Conservation (phyloP, 1,140 invertebrate species). For the Tetramorium parvispinum region DNA sequence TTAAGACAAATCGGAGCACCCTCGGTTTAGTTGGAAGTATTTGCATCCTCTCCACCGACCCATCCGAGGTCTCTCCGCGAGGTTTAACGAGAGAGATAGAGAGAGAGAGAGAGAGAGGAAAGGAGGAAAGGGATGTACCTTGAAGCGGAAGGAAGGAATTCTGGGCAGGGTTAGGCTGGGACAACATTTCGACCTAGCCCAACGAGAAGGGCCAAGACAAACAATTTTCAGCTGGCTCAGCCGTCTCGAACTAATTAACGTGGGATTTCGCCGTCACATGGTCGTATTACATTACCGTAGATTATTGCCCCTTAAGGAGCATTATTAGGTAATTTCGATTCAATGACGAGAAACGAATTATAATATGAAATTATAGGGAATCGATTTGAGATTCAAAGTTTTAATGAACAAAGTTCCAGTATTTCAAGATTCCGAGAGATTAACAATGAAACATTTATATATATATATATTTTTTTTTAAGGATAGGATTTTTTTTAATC, state of each 20-base stretch:
- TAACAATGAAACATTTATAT: too few relatives aligned
- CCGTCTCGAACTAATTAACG: constrained; percentile 82
- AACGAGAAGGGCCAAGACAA: constrained; percentile 76
- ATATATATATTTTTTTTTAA: too few relatives aligned
- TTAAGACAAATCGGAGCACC: constrained; percentile 46
- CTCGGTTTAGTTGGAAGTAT: constrained; percentile 3
- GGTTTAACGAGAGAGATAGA: constrained; percentile 24
- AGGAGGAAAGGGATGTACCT: not conserved
- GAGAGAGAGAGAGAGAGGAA: not conserved
- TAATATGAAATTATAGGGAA: not conserved
- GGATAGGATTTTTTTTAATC: not conserved
- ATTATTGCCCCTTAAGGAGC: constrained; percentile 27
- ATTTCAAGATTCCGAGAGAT: too few relatives aligned
- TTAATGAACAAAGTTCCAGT: not conserved
- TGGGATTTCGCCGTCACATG: constrained; percentile 72
- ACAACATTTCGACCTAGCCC: constrained; percentile 58
- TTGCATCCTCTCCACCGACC: not conserved
- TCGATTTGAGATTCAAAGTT: not conserved
- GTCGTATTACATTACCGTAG: constrained; percentile 49
- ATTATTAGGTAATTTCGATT: not conserved
- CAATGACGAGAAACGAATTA: not conserved
- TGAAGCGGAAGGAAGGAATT: constrained; percentile 40
- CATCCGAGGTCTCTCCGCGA: constrained; percentile 1
- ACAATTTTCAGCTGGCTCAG: constrained; percentile 78
- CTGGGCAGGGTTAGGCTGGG: constrained; percentile 25